Conservation (phyloP, 2,113 vertebrate genomes). For the Jaculus jaculus region DNA sequence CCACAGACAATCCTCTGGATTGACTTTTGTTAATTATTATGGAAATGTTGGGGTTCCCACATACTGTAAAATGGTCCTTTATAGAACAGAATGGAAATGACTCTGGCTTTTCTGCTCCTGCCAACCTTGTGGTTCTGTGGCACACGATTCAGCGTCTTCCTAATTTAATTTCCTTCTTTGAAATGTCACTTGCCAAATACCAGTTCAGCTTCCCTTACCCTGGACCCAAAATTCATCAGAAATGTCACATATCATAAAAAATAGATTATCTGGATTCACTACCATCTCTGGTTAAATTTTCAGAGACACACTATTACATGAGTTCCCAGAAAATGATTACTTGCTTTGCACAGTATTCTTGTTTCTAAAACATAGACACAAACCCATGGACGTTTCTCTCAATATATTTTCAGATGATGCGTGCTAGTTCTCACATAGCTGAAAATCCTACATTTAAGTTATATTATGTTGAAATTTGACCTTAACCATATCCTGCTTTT, state of each 20-base stretch:
- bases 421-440: background rate
- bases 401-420: background rate
- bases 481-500: slow-evolving; percentile 18
- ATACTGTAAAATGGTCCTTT: slow-evolving; percentile 44
- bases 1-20: slow-evolving; percentile 43
- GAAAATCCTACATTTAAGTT: slow-evolving; percentile 19
- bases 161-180: slow-evolving; percentile 65
- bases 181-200: slow-evolving; percentile 66
- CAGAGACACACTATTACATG: slow-evolving; percentile 12
- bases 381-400: background rate
- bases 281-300: slow-evolving; percentile 36
- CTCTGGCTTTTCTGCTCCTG: slow-evolving; percentile 2
- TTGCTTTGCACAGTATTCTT: background rate
- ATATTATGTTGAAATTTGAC: slow-evolving; percentile 20
- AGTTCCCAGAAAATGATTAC: background rate
- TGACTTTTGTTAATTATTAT: slow-evolving; percentile 57
- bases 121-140: slow-evolving; percentile 36
- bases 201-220: background rate
- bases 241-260: slow-evolving; percentile 57
- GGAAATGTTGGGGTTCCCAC: slow-evolving; percentile 47
- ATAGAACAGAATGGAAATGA: slow-evolving; percentile 34
- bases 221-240: background rate
- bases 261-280: background rate
- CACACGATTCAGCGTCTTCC: slow-evolving; percentile 30
- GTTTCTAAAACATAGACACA: background rate